Conservation (phyloP, 2,888 invertebrate genomes). For the Micoletzkya japonica region DNA sequence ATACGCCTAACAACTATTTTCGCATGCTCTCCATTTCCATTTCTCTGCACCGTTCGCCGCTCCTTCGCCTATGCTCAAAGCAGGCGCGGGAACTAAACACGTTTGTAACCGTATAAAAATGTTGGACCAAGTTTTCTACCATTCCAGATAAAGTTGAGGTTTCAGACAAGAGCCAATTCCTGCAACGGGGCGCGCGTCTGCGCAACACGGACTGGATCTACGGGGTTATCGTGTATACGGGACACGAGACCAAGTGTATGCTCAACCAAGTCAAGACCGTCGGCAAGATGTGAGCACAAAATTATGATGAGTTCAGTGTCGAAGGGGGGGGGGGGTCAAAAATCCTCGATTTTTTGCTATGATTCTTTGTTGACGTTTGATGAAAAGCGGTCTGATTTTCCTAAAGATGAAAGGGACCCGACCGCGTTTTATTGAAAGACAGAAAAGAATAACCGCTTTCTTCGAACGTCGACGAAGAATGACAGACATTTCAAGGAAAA, state of each 20-base stretch:
- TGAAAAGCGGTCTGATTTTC: not conserved
- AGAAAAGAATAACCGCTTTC: too few species aligned
- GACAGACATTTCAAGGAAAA: too few species aligned
- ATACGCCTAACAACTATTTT: not conserved
- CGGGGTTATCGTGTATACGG: slow-evolving; percentile 90
- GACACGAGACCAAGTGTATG: slow-evolving; percentile 97
- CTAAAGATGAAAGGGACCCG: not conserved
- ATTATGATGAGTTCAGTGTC: not conserved
- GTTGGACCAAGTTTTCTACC: not conserved
- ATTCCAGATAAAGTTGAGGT: not conserved
- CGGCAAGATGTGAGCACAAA: slow-evolving; percentile 78
- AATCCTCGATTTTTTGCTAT: too few species aligned
- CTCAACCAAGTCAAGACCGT: slow-evolving; percentile 82
- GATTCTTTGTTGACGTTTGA: too few species aligned
- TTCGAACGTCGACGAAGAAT: too few species aligned
- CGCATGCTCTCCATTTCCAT: not conserved
- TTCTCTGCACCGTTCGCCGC: not conserved
- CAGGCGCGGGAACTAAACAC: not conserved
- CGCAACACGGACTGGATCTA: slow-evolving; percentile 93
- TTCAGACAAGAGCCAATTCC: slow-evolving; percentile 65
- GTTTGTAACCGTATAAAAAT: not conserved
- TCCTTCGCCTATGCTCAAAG: not conserved
- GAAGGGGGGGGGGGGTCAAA: too few species aligned
- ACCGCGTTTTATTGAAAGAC: too few species aligned
- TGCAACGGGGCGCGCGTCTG: slow-evolving; percentile 90